phyloP scores from a whole-genome alignment of 2,797 vertebrate species.

The Pogoniulus pusillus region DNA sequence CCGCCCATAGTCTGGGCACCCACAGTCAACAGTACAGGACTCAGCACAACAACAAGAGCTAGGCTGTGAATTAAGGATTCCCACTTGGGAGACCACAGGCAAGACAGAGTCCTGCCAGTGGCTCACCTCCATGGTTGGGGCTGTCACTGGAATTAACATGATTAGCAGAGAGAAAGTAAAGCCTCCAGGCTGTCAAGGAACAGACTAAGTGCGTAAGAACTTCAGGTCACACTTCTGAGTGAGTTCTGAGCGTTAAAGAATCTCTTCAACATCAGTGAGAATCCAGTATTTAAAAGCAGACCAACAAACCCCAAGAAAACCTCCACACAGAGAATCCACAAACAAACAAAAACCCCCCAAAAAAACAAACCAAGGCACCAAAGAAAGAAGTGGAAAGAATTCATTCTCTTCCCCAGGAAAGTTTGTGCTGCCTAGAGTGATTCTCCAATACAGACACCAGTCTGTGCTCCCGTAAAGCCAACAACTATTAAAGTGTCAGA shows the following conservation, averaged over 20 bases:
- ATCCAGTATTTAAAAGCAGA: accelerated
- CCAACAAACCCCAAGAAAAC: too few species aligned
- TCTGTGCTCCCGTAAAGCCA: background rate
- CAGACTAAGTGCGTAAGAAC: background rate
- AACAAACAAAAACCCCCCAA: background rate
- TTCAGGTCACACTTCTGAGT: background rate
- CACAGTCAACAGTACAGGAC: background rate
- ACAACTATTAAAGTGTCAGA: conserved; percentile 16
- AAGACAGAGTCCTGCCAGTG: background rate
- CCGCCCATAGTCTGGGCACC: background rate
- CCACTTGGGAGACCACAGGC: accelerated
- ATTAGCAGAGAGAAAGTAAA: conserved; percentile 1
- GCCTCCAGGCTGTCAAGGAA: background rate
- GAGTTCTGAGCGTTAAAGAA: background rate
- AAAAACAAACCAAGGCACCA: background rate
- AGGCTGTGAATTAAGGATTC: background rate
- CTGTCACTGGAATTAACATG: background rate
- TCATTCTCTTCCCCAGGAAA: background rate
- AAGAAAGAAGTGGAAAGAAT: background rate
- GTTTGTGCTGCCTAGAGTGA: background rate
- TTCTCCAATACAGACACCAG: background rate
- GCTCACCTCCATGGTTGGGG: background rate
- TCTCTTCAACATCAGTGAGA: background rate
- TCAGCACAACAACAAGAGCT: background rate
- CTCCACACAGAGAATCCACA: background rate